phyloP scores from a whole-genome alignment of 2,797 vertebrate species.

The Rhadinocentrus ornatus region DNA sequence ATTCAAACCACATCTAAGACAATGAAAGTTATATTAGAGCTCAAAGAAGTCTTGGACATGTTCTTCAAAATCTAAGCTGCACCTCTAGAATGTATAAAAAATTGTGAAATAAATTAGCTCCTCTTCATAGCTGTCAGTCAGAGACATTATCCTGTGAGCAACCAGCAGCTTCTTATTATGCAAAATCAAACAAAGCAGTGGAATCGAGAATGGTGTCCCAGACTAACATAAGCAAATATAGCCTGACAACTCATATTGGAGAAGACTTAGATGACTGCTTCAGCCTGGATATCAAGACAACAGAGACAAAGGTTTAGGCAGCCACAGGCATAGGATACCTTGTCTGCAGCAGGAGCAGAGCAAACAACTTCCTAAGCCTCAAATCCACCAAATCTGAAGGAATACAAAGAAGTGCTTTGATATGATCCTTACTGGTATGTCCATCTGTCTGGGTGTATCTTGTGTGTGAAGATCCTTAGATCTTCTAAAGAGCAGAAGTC shows the following conservation, averaged over 20 bases:
- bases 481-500: slow-evolving; percentile 17
- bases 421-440: slow-evolving; percentile 54
- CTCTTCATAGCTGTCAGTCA: slow-evolving; percentile 72
- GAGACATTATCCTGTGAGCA: slow-evolving; percentile 69
- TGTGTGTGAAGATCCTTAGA: slow-evolving; percentile 19
- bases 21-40: not conserved
- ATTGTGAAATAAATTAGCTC: slow-evolving; percentile 53
- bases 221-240: slow-evolving; percentile 77
- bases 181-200: slow-evolving; percentile 80
- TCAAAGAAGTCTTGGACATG: slow-evolving; percentile 6
- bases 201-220: slow-evolving; percentile 79
- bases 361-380: slow-evolving; percentile 67
- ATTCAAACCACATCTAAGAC: slow-evolving; percentile 31
- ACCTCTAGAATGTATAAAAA: slow-evolving; percentile 44
- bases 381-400: slow-evolving; percentile 67
- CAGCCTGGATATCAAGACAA: slow-evolving; percentile 60
- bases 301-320: slow-evolving; percentile 55
- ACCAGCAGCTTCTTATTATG: slow-evolving; percentile 75
- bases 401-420: slow-evolving; percentile 48
- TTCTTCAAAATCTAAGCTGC: slow-evolving; percentile 30
- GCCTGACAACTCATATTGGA: slow-evolving; percentile 76
- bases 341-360: slow-evolving; percentile 63
- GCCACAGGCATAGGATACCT: slow-evolving; percentile 58
- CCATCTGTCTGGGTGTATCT: slow-evolving; percentile 56
- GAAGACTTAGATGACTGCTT: slow-evolving; percentile 68